Conservation (phyloP, 2,113 vertebrate species). For the Arvicanthis niloticus region DNA sequence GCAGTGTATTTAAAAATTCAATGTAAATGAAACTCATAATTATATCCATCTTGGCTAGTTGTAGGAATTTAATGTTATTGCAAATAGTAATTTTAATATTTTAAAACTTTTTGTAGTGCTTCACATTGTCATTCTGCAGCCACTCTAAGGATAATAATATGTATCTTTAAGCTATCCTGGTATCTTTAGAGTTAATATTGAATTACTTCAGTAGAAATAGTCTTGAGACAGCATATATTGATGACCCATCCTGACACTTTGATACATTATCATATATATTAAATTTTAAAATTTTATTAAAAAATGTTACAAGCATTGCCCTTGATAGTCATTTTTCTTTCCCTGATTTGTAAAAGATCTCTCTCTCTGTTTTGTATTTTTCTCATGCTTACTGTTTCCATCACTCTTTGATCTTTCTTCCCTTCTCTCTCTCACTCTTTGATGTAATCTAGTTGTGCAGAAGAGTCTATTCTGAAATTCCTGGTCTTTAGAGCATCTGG, state of each 20-base stretch:
- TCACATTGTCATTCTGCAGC: background rate
- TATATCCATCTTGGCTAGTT: background rate
- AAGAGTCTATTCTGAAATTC: background rate
- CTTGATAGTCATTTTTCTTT: background rate
- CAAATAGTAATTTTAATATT: background rate
- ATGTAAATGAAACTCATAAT: background rate
- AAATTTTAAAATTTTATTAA: conserved; percentile 36
- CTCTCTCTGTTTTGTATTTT: background rate
- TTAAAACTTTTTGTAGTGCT: background rate
- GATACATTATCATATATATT: conserved; percentile 32
- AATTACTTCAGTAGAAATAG: background rate
- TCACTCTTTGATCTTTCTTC: background rate
- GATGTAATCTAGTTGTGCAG: background rate
- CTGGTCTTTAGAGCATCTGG: background rate
- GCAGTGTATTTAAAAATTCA: background rate
- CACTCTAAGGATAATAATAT: background rate
- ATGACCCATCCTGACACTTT: background rate
- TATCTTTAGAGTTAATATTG: conserved; percentile 25
- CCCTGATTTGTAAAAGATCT: background rate
- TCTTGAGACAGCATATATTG: background rate
- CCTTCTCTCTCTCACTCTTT: background rate
- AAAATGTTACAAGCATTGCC: conserved; percentile 11
- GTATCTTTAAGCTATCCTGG: background rate
- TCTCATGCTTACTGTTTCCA: background rate
- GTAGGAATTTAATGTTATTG: background rate